Conservation (phyloP, 2,888 invertebrate species). For the Nephrocerus scutellatus region DNA sequence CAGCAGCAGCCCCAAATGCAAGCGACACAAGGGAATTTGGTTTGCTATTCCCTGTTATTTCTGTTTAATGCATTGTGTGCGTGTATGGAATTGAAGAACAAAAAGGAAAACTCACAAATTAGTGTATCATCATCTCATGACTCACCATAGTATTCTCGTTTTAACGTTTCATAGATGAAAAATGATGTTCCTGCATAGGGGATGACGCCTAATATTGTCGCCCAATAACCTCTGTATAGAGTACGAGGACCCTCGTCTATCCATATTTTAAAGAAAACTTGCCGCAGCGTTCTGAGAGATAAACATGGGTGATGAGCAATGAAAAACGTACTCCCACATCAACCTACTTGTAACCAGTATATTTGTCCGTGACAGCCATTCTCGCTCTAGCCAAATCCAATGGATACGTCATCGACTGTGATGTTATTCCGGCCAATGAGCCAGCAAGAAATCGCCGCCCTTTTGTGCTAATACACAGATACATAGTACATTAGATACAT, state of each 20-base stretch:
- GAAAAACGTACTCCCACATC: not conserved
- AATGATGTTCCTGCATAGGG: conserved; percentile 97
- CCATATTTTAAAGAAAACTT: conserved; percentile 65
- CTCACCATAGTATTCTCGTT: conserved; percentile 68
- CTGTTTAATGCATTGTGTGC: conserved; percentile 26
- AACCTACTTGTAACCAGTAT: conserved; percentile 58
- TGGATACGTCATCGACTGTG: conserved; percentile 91
- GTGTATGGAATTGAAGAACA: not conserved
- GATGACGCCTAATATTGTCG: conserved; percentile 88
- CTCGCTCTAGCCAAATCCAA: conserved; percentile 92
- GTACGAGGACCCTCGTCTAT: conserved; percentile 67
- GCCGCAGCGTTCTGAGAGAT: conserved; percentile 45
- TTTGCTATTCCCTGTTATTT: conserved; percentile 46
- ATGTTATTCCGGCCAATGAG: conserved; percentile 90
- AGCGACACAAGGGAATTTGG: conserved; percentile 60
- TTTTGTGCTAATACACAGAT: conserved; percentile 39
- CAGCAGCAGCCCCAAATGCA: conserved; percentile 82
- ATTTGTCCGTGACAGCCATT: conserved; percentile 88
- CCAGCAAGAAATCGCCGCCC: conserved; percentile 69
- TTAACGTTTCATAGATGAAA: conserved; percentile 93
- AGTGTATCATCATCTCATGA: not conserved
- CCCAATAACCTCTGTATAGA: conserved; percentile 79
- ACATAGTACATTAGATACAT: not conserved
- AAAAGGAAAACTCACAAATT: not conserved
- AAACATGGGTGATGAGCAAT: not conserved